Percentiles rank a stretch among this genome's conserved stretches.
Conservation (phyloP, 2,797 vertebrate genomes). For the Smutsia temminckii region DNA sequence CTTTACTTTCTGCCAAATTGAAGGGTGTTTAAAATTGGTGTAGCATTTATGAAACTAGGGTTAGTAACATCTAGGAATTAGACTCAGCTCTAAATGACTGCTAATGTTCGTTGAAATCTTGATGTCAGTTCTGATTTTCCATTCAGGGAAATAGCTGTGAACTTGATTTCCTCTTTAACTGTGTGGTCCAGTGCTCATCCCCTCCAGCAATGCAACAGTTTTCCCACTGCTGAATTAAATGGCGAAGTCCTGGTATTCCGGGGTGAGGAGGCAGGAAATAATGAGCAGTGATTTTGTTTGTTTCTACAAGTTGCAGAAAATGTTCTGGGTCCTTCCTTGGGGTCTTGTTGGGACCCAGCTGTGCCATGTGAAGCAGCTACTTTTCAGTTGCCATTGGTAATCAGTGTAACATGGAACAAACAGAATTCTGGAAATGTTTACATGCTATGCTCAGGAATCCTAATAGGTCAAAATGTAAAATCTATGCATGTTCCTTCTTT, state of each 20-base stretch:
- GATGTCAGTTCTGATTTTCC: not conserved
- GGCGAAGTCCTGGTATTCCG: not conserved
- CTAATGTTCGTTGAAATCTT: not conserved
- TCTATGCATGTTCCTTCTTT: not conserved
- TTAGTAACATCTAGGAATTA: constrained; percentile 34
- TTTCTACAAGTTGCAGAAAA: not conserved
- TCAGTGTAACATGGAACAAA: not conserved
- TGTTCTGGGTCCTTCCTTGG: not conserved
- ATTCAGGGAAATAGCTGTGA: not conserved
- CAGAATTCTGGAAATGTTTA: not conserved
- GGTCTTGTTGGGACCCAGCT: not conserved
- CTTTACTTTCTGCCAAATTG: constrained; percentile 16
- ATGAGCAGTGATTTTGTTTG: not conserved
- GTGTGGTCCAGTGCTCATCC: not conserved
- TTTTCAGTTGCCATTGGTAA: not conserved
- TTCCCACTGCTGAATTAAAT: not conserved
- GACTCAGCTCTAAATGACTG: not conserved
- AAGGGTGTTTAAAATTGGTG: not conserved
- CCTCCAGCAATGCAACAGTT: rapidly evolving
- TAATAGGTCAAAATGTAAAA: not conserved
- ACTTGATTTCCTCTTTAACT: not conserved
- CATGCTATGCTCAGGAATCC: rapidly evolving
- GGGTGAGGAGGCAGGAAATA: not conserved
- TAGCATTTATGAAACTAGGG: constrained; percentile 40
- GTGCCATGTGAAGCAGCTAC: not conserved